Conservation (phyloP, 2,888 invertebrate species). For the Melanostoma scalare region DNA sequence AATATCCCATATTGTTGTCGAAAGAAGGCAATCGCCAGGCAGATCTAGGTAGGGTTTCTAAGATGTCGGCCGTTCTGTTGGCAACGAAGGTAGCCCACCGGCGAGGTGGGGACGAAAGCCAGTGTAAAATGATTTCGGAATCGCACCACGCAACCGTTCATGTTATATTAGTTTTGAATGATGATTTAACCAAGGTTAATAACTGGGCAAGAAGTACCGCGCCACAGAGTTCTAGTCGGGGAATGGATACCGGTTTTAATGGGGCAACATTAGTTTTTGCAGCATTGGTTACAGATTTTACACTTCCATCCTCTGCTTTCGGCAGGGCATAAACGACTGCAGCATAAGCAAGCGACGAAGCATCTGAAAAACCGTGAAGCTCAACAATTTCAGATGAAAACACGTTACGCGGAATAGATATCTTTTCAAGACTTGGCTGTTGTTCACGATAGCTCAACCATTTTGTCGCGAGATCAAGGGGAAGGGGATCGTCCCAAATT, state of each 20-base stretch:
- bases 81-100: conserved; percentile 44
- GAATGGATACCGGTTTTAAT: conserved; percentile 46
- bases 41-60: conserved; percentile 47
- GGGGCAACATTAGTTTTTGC: conserved; percentile 28
- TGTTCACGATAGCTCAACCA: conserved; percentile 21
- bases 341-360: conserved; percentile 31
- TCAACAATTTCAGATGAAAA: too few species aligned
- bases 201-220: conserved; percentile 49
- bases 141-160: conserved; percentile 73
- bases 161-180: conserved; percentile 30
- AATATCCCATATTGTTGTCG: conserved; percentile 61
- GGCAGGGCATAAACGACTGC: background rate
- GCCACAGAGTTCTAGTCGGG: conserved; percentile 56
- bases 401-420: conserved; percentile 31
- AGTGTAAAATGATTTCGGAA: conserved; percentile 67
- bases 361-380: conserved; percentile 43
- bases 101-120: background rate
- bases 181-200: conserved; percentile 31
- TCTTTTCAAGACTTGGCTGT: conserved; percentile 16
- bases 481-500: conserved; percentile 58
- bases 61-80: conserved; percentile 62
- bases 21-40: conserved; percentile 46
- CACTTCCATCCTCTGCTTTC: background rate
- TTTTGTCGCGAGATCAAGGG: conserved; percentile 12
- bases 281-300: conserved; percentile 1